Base-by-base conservation (phyloP, 2,113 vertebrate species). In the Cinclus cinclus region DNA sequence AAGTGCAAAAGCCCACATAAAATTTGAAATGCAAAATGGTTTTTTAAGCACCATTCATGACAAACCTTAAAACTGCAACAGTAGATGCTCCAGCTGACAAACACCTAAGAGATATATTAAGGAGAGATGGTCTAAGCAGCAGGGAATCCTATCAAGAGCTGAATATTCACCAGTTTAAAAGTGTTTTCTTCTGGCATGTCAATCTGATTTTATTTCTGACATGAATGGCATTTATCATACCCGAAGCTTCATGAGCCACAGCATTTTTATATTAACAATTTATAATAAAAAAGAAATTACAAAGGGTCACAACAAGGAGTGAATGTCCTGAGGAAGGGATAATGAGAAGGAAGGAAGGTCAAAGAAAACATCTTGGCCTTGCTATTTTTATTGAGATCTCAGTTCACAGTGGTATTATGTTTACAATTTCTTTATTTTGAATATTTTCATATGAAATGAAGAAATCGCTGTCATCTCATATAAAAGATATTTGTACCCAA, bases 201-300 rank as follows among this genome's bases (percentile, higher is more conserved):
- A 81, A 71, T 93, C 65, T 90, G 88, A 60, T 93, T 94, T 95
- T 86, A 89, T 92, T 93, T 93, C 92, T 93, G 90, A 90, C 65
- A 78, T 50, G 73, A 95, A 78, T 55, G 80, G 83, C 73, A 79
- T 95, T 93, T 90, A 70, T 92, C 93, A 93, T 92, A 84, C 41
- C 78, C 0, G 4, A 82, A 84, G 88, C 73, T 96, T 97, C 83
- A 96, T 92, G 90, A 93, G 69, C 86, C 93, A 93, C 76, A 90
- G 60, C 82, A 63, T 90, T 96, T 96, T 95, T 94, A 53, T 93
- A 95, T 93, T 95, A 96, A 96, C 88, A 89, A 87, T 93, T 94
- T 67, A 93, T 88, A 95, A 92, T 95, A 93, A 92, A 96, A 93
- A 69, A 90, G 83, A 93, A 96, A 95, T 96, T 96, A 95, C 69